These are phyloP conservation scores for Himantopus leucocephalus DNA, from an alignment of 2,113 vertebrate genomes.

Conservation along the genomic window DNA sequence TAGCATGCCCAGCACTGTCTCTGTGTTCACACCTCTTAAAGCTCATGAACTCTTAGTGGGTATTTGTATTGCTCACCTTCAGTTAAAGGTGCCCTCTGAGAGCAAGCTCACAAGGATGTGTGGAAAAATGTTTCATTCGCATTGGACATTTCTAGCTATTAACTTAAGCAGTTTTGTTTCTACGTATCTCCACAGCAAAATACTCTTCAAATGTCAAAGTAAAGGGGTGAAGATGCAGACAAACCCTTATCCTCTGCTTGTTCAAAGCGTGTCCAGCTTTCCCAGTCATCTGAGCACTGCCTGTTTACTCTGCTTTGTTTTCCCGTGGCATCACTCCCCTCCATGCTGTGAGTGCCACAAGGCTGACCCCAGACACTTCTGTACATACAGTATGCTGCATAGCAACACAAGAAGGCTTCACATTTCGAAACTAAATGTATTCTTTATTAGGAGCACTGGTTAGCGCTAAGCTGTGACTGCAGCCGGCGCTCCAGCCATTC, in stretches of 20 bases:
- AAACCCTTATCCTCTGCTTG: background rate
- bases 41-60: background rate
- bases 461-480: background rate
- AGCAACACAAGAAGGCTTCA: background rate
- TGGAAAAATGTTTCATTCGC: background rate
- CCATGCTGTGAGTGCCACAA: background rate
- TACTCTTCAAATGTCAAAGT: background rate
- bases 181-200: background rate
- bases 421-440: background rate
- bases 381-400: background rate
- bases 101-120: background rate
- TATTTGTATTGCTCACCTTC: background rate
- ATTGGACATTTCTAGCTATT: background rate
- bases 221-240: background rate
- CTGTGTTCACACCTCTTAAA: background rate
- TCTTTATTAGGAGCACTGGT: background rate
- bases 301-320: background rate
- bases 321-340: background rate
- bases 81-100: background rate
- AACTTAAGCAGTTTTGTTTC: background rate
- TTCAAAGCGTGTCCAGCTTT: background rate
- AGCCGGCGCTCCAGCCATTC: slow-evolving; percentile 51
- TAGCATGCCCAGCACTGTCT: background rate
- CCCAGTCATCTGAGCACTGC: accelerated
- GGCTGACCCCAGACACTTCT: background rate